These are phyloP conservation scores for Lutjanus campechanus DNA, from an alignment of 2,797 vertebrate species.

Conservation along the genomic window DNA sequence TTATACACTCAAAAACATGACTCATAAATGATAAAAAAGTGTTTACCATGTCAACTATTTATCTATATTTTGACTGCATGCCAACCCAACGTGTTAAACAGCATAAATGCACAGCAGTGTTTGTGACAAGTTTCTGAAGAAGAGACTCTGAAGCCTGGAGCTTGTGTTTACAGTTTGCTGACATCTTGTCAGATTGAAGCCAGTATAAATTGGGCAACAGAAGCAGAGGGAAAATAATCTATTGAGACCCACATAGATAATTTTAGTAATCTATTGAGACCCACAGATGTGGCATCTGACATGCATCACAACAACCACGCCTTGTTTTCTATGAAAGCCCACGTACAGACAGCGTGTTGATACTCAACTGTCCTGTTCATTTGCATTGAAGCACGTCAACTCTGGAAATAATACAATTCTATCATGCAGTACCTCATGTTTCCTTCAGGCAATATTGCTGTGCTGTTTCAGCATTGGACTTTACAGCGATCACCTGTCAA, in stretches of 20 bases:
- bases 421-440: not conserved
- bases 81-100: not conserved
- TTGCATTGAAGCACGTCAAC: not conserved
- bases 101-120: not conserved
- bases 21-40: not conserved
- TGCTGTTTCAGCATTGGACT: not conserved
- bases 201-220: not conserved
- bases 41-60: not conserved
- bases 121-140: not conserved
- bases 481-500: not conserved
- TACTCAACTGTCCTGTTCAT: not conserved
- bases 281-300: not conserved
- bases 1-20: not conserved
- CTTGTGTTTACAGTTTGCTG: conserved; percentile 11
- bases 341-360: not conserved
- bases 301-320: conserved; percentile 13
- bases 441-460: too few relatives aligned
- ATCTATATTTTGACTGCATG: not conserved
- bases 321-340: not conserved
- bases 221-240: not conserved
- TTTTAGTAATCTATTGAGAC: not conserved
- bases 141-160: not conserved
- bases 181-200: conserved; percentile 8
- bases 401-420: not conserved
- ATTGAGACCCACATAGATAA: not conserved